Percentiles rank a stretch among this genome's conserved stretches.
Evolutionary conservation across 2,888 invertebrate genomes (phyloP).

Genomic region (Epiblema foenella): DNA sequence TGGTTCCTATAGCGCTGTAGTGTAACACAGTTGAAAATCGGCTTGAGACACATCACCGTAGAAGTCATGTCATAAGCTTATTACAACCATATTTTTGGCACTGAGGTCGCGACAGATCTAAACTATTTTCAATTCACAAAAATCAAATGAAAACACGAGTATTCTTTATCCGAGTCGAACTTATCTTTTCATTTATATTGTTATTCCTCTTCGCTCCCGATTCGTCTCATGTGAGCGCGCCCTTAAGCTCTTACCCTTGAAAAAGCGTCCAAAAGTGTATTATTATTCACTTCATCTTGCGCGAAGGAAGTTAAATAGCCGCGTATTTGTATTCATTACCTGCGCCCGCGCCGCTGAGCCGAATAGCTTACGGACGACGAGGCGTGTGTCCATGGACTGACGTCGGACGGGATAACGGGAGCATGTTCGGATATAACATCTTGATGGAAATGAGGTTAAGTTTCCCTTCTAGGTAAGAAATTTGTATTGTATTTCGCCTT

Average conservation of each 20-base stretch:
- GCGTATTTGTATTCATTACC: constrained; percentile 80
- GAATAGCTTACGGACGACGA: constrained; percentile 60
- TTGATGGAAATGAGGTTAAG: background rate
- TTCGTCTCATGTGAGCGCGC: constrained; percentile 53
- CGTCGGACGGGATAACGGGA: background rate
- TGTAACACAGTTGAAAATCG: background rate
- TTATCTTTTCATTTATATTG: background rate
- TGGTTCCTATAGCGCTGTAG: no score
- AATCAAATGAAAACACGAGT: background rate
- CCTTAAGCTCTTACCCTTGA: constrained; percentile 64
- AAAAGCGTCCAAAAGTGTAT: constrained; percentile 53
- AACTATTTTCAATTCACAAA: background rate
- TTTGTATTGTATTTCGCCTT: no score
- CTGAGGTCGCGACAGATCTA: background rate
- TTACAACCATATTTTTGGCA: background rate
- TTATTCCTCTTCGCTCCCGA: constrained; percentile 8
- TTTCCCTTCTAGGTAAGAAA: background rate
- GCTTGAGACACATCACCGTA: background rate
- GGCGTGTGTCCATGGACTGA: constrained; percentile 25
- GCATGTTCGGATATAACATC: background rate
- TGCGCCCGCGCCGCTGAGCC: constrained; percentile 65
- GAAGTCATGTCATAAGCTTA: background rate
- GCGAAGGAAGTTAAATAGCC: constrained; percentile 78
- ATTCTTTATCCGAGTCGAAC: background rate
- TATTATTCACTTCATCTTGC: constrained; percentile 71